Evolutionary conservation across 2,797 vertebrate species (phyloP).

Genomic region (Otolemur crassicaudatus): DNA sequence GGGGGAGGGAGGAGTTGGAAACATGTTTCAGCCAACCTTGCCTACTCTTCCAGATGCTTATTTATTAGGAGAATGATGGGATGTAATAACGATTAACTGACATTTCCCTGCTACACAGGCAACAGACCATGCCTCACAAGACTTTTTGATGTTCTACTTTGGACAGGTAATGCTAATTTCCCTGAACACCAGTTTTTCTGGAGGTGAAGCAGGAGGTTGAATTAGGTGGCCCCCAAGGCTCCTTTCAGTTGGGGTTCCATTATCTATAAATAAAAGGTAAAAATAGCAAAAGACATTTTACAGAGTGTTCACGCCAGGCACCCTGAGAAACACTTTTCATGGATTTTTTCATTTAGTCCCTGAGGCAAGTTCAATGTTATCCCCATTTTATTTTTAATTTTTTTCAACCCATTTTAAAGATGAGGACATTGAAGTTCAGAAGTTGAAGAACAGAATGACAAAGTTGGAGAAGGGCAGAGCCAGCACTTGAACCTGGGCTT

Average conservation of each 20-base stretch:
- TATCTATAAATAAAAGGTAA: neutral
- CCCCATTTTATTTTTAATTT: neutral
- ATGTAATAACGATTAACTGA: neutral
- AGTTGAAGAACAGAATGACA: neutral
- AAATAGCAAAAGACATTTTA: neutral
- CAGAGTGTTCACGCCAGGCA: neutral
- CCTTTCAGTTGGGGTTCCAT: neutral
- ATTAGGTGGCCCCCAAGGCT: neutral
- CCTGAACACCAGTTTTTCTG: neutral
- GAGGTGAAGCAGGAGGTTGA: neutral
- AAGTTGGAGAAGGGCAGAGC: neutral
- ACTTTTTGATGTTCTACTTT: neutral
- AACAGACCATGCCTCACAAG: neutral
- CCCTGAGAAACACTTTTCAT: neutral
- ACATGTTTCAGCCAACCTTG: neutral
- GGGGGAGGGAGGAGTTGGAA: neutral
- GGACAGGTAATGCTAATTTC: neutral
- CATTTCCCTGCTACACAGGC: neutral
- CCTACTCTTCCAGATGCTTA: neutral
- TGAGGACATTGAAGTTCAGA: neutral
- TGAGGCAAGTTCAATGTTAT: neutral
- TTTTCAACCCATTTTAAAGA: neutral
- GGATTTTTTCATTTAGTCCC: neutral
- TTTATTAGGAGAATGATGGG: constrained; percentile 29
- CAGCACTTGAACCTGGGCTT: neutral